Percentiles rank a stretch among this genome's conserved stretches.
These are phyloP conservation scores for Microtus ochrogaster DNA, from an alignment of 2,113 vertebrate species.

Conservation along the genomic window DNA sequence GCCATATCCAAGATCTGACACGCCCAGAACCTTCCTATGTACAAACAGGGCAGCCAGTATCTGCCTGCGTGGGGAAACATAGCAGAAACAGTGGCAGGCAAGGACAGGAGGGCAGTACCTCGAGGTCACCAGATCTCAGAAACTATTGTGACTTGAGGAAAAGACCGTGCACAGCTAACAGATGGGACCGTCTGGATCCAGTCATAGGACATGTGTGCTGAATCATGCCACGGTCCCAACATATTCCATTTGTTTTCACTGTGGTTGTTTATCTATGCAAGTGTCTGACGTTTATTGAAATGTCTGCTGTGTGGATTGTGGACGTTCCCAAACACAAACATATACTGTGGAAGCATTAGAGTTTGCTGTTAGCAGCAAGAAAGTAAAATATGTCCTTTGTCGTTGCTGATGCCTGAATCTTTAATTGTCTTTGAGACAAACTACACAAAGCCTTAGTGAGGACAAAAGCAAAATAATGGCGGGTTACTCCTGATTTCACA, in stretches of 20 bases:
- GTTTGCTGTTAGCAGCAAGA: constrained; percentile 10
- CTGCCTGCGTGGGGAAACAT: neutral
- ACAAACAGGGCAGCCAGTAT: neutral
- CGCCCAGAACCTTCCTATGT: neutral
- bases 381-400: constrained; percentile 35
- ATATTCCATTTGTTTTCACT: neutral
- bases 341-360: neutral
- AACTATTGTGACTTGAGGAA: neutral
- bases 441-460: neutral
- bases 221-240: neutral
- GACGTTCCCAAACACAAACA: neutral
- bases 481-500: constrained; percentile 77
- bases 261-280: neutral
- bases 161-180: neutral
- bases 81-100: neutral
- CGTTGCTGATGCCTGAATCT: constrained; percentile 34
- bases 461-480: constrained; percentile 67
- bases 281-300: neutral
- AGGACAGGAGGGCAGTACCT: neutral
- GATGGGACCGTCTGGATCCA: neutral
- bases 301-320: neutral
- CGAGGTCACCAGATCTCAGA: neutral
- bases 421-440: constrained; percentile 59
- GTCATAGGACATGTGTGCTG: neutral
- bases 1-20: neutral